Conservation (phyloP, 2,888 invertebrate genomes). For the Brenthis hecate region DNA sequence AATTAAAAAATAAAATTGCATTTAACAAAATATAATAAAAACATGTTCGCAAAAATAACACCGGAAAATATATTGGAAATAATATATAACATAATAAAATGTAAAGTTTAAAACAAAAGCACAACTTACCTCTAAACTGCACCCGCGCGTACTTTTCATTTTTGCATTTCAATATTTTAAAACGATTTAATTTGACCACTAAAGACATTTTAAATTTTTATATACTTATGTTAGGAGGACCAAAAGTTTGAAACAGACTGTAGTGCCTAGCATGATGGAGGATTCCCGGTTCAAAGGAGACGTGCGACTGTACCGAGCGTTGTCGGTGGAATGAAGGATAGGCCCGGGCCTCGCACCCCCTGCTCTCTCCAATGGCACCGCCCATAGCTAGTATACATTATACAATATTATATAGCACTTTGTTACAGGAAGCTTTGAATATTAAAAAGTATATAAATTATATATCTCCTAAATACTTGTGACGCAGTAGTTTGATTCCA, state of each 20-base stretch:
- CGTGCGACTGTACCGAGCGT: slow-evolving; percentile 7
- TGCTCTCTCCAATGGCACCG: not conserved
- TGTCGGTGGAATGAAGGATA: slow-evolving; percentile 11
- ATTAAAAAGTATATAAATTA: no score
- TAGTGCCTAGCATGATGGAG: not conserved
- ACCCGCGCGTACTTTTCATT: slow-evolving; percentile 86
- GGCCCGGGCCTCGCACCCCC: not conserved
- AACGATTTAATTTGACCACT: slow-evolving; percentile 85
- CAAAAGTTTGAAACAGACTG: not conserved
- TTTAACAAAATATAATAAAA: not conserved
- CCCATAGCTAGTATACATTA: not conserved
- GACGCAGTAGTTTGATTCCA: no score
- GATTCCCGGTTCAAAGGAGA: not conserved
- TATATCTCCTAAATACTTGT: no score
- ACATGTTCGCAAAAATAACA: not conserved
- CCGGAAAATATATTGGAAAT: not conserved
- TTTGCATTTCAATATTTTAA: slow-evolving; percentile 86
- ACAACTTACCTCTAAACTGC: slow-evolving; percentile 88
- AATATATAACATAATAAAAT: slow-evolving; percentile 1
- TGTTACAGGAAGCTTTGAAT: slow-evolving; percentile 4
- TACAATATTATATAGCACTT: slow-evolving; percentile 8
- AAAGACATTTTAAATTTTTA: slow-evolving; percentile 82
- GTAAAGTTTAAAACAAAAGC: not conserved
- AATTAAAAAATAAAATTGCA: not conserved
- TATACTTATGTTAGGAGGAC: not conserved